Base-by-base conservation (phyloP, 2,888 invertebrate genomes). In the Drosophila nr. fundita region DNA sequence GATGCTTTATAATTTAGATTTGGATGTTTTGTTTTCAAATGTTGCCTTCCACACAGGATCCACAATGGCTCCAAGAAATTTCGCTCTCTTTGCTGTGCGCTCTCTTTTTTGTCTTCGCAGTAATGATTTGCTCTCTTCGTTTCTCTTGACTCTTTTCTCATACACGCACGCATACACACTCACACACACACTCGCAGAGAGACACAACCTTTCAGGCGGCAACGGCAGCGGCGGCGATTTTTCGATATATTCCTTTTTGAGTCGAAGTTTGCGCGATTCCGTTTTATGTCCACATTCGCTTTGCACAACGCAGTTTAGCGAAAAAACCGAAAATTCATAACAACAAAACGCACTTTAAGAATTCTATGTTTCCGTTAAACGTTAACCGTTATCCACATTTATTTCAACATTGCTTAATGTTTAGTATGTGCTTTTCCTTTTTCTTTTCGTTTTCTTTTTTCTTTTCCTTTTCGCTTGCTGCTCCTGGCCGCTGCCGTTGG, bases 401-500 rank as follows among this genome's bases (percentile, higher is more conserved):
- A 57, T 32, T 64, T 58, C 30, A 27, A 38, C 38, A 63, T 29
- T 53, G 60, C 50, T 50, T 11, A 58, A 29, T 13, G 34, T 64
- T 18, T 40, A 58, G 18, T 30, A 24, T 66, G 53, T 54, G 63
- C 36, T 36, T 62, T 11, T n/a, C 32, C 13, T 29, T n/a, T 29
- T 27, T n/a, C 13, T 13, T 45, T 34, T 53, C 32, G 15, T 34
- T 34, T 27, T 49, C 40, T 27, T 18, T 55, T 40, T 30, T 42
- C 40, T 45, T 34, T 62, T 48, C 48, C 24, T 55, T 60, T 45
- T 57, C 60, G 64, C 29, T 58, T 53, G n/a, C 58, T 66, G 64
- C 64, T 68, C 27, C 68, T 54, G 76, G 73, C 89, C 89, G 83
- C 83, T 88, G 83, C 83, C 83, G 83, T 72, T 83, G 80, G 72